Evolutionary conservation across 2,888 invertebrate genomes (phyloP).

Genomic region (Drosophila fungiperda): DNA sequence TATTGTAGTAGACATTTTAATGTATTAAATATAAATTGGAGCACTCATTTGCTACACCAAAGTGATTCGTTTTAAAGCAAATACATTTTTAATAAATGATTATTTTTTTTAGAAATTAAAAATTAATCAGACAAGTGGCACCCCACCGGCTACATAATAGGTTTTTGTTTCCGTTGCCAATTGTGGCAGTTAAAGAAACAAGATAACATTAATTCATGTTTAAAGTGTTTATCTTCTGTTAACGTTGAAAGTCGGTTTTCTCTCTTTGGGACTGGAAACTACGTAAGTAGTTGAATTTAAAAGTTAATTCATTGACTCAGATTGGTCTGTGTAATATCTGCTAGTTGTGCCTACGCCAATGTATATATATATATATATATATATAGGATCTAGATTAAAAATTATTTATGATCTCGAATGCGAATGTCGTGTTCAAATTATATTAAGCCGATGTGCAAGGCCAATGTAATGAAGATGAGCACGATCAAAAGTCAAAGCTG

Average conservation of each 20-base stretch:
- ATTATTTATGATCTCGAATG: constrained; percentile 11
- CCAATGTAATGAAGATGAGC: constrained; percentile 32
- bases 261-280: not conserved
- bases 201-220: not conserved
- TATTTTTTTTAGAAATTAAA: not conserved
- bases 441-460: constrained; percentile 21
- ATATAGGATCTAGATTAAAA: not conserved
- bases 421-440: constrained; percentile 17
- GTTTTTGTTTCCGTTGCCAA: not conserved
- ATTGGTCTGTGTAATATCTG: not conserved
- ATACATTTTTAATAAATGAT: not conserved
- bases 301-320: not conserved
- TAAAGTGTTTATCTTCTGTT: not conserved
- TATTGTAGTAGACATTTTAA: not conserved
- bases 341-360: not conserved
- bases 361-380: not conserved
- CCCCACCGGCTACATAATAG: not conserved
- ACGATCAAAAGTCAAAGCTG: constrained; percentile 37
- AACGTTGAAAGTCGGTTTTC: not conserved
- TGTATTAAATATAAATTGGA: not conserved
- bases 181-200: not conserved
- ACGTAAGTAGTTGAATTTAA: not conserved
- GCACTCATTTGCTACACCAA: not conserved
- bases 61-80: not conserved
- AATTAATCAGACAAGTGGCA: constrained; percentile 6